Evolutionary conservation across 2,888 invertebrate species (phyloP), one percentile per base, ranked within the genome.

Genomic region (Phlogophora meticulosa): DNA sequence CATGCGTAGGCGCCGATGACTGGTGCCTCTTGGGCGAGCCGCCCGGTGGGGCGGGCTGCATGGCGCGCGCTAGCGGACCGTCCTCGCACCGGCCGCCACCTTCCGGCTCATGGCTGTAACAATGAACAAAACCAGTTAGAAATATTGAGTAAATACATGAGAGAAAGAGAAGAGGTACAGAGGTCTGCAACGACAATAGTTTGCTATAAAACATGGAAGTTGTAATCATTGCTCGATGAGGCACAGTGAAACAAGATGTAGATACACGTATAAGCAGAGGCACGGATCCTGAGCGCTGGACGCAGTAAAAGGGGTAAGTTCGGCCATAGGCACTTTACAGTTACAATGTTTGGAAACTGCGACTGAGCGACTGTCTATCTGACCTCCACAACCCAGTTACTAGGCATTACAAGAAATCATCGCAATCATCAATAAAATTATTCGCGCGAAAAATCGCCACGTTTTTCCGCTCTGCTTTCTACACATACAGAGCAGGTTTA

Each of bases 41-140:
- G 92, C 95, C 87, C 91, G 95, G 88, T 87, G 96, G 91, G 84
- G 96, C 90, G 67, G 93, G 88, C 92, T 96, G 90, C 96, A 96
- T 91, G 90, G 96, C 92, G 93, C 96, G 92, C 92, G 95, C 94
- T 92, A 94, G 91, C 87, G 96, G 96, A 76, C 96, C 96, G 81
- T 96, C 96, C 85, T 94, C 96, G 88, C 91, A 96, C 88, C 96
- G 94, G 82, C 96, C 96, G 91, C 96, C 96, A 87, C 96, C 96
- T 91, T 96, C 97, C 93, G 96, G 97, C 94, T 96, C 97, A 96
- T 96, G 97, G 96, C 97, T 97, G 96, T 0, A 96, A 96, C 89
- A 93, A 93, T 1, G 1, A 0, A 40, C 7, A n/a, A 53, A 46
- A 20, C 77, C 69, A 53, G 17, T 77, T 53, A 74, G 24, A 42